Evolutionary conservation across 2,888 invertebrate species (phyloP), one percentile per base, ranked within the genome.

Genomic region (Coelinius sp.): DNA sequence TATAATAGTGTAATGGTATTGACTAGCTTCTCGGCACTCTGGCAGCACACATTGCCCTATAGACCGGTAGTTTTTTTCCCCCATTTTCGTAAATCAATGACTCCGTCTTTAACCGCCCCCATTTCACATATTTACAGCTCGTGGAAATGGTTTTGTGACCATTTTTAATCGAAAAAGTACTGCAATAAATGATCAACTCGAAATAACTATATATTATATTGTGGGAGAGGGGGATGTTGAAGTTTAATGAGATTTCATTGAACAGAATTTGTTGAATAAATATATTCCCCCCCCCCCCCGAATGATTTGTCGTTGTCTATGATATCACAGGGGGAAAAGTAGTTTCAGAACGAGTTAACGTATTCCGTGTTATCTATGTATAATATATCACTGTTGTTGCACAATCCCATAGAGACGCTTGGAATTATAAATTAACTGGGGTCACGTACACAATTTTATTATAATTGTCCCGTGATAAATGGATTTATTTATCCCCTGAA

Each of bases 341-440:
- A 12, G 66, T 67, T 67, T 67, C 35, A 22, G 35, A 67, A 67
- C 66, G 14, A 52, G 66, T 67, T 67, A 67, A 67, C 24, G 22
- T 67, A 53, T 67, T 67, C 52, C n/a, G 31, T 12, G 52, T 67
- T 67, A 67, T 67, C 66, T 52, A 53, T 52, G 52, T 35, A 66
- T 52, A 67, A 53, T 53, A 67, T 24, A 52, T 52, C n/a, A 22
- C 20, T 38, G 22, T n/a, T 38, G 52, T 67, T 67, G 52, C 66
- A 67, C 66, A 67, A 67, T 22, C n/a, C 20, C 12, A 49, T 12
- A 24, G 20, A 62, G 59, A 64, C 64, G 27, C 25, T 44, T 10
- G 12, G 49, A 20, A 65, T 65, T 65, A 49, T 27, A 49, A 65
- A 65, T 65, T 49, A 65, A 49, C 49, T 49, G 31, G 25, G 53